Evolutionary conservation across 2,797 vertebrate genomes (phyloP), one percentile per base, ranked within the genome.

Genomic region (Sebastes trivittatus): DNA sequence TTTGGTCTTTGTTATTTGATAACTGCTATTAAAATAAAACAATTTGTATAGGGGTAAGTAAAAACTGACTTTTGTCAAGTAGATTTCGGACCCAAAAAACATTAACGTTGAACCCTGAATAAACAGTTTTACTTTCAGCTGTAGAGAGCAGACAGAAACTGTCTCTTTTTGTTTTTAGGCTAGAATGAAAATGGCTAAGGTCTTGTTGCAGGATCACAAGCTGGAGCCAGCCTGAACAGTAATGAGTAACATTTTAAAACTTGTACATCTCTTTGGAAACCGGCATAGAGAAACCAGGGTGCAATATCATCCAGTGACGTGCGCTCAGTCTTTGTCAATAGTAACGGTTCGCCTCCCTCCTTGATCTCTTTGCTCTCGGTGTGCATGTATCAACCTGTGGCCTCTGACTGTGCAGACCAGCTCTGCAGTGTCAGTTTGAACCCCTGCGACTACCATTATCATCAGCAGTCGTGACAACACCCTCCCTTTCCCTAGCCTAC

Each of bases 341-440:
- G 70, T 92, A 92, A 94, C 85, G 86, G 90, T 90, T 89, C 82
- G 56, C 69, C 77, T 85, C 70, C 70, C 82, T 87, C 65, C 85
- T 78, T 67, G 38, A 76, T 75, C 68, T 70, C 61, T 32, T 38
- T 68, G 74, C 55, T 70, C 72, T 72, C 63, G 2, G 36, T 25
- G 23, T 88, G 86, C 92, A 59, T 91, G 96, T 96, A 88, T 13
- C 42, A 81, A 89, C 95, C 87, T 95, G 95, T 56, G 89, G 82
- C 86, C 88, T 89, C 83, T 93, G 93, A 95, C 92, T 92, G 91
- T 91, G 91, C 94, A 91, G 92, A 95, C 94, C 85, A 94, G 91
- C 89, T 94, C 89, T 85, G 91, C 90, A 84, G 88, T 72, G 91
- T 94, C 92, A 86, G 93, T 95, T 94, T 87, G 90, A 91, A 89